phyloP scores from a whole-genome alignment of 2,797 vertebrate species.

The Syndactyla subalaris region DNA sequence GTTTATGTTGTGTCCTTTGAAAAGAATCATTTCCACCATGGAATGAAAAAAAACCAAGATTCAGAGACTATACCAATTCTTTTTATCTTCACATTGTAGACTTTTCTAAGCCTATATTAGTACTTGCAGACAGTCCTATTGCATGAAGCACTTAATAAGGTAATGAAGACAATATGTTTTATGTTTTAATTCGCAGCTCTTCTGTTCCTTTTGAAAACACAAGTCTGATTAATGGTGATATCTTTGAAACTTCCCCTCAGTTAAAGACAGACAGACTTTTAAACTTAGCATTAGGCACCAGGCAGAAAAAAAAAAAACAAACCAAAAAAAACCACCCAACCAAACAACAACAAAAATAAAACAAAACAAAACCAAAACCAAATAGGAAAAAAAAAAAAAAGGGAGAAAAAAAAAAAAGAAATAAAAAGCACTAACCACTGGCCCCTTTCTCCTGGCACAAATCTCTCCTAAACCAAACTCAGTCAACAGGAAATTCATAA shows the following conservation, averaged over 20 bases:
- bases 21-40: background rate
- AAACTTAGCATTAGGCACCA: background rate
- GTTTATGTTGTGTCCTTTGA: background rate
- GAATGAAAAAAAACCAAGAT: background rate
- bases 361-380: no score
- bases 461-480: background rate
- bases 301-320: accelerated
- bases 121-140: background rate
- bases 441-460: background rate
- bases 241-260: background rate
- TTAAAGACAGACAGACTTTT: background rate
- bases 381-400: no score
- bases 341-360: no score
- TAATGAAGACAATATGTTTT: background rate
- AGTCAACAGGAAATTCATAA: background rate
- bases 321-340: no score
- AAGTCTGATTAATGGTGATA: background rate
- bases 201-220: background rate
- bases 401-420: no score
- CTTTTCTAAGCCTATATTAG: background rate
- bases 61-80: background rate
- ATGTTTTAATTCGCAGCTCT: background rate
- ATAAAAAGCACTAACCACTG: accelerated
- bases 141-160: background rate
- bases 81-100: background rate